Evolutionary conservation across 2,888 invertebrate genomes (phyloP).

Genomic region (Drosophila recens): DNA sequence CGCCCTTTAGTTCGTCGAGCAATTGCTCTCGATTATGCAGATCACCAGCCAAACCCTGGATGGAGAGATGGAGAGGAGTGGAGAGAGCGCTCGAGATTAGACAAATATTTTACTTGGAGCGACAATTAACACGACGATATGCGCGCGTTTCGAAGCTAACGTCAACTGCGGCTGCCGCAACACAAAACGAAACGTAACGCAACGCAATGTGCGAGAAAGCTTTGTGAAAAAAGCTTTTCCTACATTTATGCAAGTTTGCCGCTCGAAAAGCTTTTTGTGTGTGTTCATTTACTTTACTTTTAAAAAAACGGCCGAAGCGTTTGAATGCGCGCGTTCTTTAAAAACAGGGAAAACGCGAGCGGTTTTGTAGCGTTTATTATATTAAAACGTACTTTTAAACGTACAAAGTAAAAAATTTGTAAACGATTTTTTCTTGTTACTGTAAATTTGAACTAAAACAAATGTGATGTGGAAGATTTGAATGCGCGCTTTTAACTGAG

Average conservation of each 20-base stretch:
- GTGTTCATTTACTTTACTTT: neutral
- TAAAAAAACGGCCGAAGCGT: neutral
- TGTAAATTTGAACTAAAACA: no score
- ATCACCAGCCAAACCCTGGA: constrained; percentile 91
- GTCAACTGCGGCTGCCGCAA: constrained; percentile 52
- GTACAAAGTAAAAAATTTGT: no score
- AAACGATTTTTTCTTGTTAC: no score
- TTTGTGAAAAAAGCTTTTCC: constrained; percentile 20
- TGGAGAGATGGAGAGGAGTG: neutral
- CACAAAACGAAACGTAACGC: constrained; percentile 29
- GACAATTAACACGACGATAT: constrained; percentile 41
- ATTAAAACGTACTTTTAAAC: no score
- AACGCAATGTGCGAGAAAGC: constrained; percentile 30
- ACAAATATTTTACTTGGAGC: constrained; percentile 16
- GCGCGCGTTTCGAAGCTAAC: constrained; percentile 66
- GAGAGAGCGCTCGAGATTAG: constrained; percentile 12
- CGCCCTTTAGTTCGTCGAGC: constrained; percentile 89
- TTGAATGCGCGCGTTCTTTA: neutral
- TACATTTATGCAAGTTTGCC: neutral
- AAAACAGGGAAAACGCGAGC: neutral
- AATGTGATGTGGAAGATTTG: constrained; percentile 16
- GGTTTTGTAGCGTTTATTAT: neutral
- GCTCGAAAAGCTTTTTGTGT: constrained; percentile 14
- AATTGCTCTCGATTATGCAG: constrained; percentile 91
- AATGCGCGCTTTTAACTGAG: constrained; percentile 36